Evolutionary conservation across 1,140 invertebrate species (phyloP).

Genomic region (Pseudomyrmex pallidus): DNA sequence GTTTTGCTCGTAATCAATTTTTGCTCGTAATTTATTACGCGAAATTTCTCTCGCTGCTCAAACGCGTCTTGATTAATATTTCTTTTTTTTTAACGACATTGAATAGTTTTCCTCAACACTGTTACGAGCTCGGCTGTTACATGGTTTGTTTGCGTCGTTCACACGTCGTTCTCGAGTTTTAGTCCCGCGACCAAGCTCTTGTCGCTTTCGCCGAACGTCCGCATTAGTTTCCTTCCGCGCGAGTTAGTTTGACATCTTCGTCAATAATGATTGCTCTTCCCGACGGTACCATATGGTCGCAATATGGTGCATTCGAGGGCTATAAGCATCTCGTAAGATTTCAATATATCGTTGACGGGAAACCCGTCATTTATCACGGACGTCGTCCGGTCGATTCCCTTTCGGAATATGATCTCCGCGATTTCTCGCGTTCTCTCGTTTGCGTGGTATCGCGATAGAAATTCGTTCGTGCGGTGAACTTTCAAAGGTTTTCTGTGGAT

Average conservation of each 20-base stretch:
- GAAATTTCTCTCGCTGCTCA: no score
- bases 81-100: no score
- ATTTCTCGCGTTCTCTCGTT: conserved; percentile 19
- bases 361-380: conserved; percentile 65
- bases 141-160: conserved; percentile 5
- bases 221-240: conserved; percentile 55
- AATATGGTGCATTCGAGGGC: conserved; percentile 31
- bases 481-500: background rate
- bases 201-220: conserved; percentile 60
- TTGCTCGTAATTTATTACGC: background rate
- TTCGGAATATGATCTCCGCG: background rate
- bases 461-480: background rate
- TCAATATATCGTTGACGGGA: conserved; percentile 66
- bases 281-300: conserved; percentile 62
- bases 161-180: background rate
- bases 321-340: conserved; percentile 65
- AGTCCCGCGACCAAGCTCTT: conserved; percentile 48
- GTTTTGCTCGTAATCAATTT: background rate
- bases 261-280: conserved; percentile 66
- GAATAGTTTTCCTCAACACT: background rate
- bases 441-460: background rate
- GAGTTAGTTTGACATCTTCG: conserved; percentile 48
- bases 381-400: conserved; percentile 18
- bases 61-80: no score
- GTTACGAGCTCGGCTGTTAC: background rate